Base-by-base conservation (phyloP, 2,113 vertebrate genomes). In the Thryonomys swinderianus region DNA sequence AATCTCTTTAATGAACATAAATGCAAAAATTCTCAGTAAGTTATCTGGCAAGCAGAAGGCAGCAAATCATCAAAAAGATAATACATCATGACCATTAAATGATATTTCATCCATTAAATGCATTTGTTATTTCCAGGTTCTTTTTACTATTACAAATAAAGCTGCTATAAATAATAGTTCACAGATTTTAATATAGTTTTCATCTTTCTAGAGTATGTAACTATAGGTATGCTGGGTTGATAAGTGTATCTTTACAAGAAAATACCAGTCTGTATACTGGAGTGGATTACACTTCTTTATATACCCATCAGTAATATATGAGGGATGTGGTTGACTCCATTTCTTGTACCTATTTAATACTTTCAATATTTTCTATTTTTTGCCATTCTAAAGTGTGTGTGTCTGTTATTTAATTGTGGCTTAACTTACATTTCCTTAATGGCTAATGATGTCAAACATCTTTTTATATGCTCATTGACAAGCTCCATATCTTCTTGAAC, bases 391-490 rank as follows among this genome's bases (percentile, higher is more conserved):
- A 74, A 45, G 82, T 53, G 42, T n/a, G 34, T 53, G 1, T 80
- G 62, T n/a, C 13, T 79, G 20, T 53, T 86, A 82, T 34, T 27
- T 74, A 40, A 86, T 1, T 61, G 76, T 59, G 53, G 76, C 45
- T 93, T 87, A 83, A 91, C 45, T 89, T 90, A 86, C 6, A 73
- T 90, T 42, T 93, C 80, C 55, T 55, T 89, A 85, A 55, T 55
- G 57, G 62, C 42, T 89, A 90, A 32, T 64, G 64, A 95, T 18
- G 9, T 55, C 78, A 34, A 76, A 45, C 23, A 79, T 79, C 85
- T 84, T 71, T 55, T 79, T 53, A 71, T 40, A 8, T 92, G 62
- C 25, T 94, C 79, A 71, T 16, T 37, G 13, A 62, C 40, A 45
- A 93, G 81, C 21, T 14, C 5, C 73, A 42, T n/a, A 73, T 51